These are phyloP conservation scores for Cyrtorhinus lividipennis DNA, from an alignment of 1,140 invertebrate genomes.

Conservation along the genomic window DNA sequence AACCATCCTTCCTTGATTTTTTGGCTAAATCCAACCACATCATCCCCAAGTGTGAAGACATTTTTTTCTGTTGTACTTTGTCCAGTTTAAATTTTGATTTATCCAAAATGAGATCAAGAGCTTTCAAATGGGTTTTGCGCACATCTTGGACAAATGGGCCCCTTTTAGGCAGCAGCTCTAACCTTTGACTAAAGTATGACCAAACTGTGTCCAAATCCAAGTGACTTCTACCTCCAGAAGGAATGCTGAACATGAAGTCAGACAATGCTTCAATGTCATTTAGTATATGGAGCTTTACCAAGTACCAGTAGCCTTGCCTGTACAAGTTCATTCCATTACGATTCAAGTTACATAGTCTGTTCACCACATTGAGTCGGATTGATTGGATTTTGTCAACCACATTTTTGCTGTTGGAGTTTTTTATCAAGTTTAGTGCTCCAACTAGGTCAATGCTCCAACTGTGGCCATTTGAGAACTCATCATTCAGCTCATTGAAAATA, in stretches of 20 bases:
- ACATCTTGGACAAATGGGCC: conserved; percentile 7
- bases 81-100: conserved; percentile 23
- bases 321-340: conserved; percentile 48
- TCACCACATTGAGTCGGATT: conserved; percentile 43
- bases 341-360: conserved; percentile 40
- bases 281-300: conserved; percentile 57
- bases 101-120: conserved; percentile 13
- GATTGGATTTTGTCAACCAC: conserved; percentile 33
- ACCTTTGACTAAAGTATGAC: background rate
- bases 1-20: conserved; percentile 25
- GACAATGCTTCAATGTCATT: conserved; percentile 45
- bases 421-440: conserved; percentile 39
- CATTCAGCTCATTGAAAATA: conserved; percentile 6
- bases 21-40: conserved; percentile 17
- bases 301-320: conserved; percentile 61
- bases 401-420: conserved; percentile 29
- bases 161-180: conserved; percentile 1
- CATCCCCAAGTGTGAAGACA: background rate
- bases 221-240: background rate
- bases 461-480: conserved; percentile 29
- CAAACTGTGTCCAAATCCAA: background rate
- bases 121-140: background rate
- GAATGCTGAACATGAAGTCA: background rate
- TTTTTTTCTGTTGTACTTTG: conserved; percentile 13
- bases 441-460: conserved; percentile 48